Conservation (phyloP, 2,113 vertebrate genomes). For the Ornithorhynchus anatinus region DNA sequence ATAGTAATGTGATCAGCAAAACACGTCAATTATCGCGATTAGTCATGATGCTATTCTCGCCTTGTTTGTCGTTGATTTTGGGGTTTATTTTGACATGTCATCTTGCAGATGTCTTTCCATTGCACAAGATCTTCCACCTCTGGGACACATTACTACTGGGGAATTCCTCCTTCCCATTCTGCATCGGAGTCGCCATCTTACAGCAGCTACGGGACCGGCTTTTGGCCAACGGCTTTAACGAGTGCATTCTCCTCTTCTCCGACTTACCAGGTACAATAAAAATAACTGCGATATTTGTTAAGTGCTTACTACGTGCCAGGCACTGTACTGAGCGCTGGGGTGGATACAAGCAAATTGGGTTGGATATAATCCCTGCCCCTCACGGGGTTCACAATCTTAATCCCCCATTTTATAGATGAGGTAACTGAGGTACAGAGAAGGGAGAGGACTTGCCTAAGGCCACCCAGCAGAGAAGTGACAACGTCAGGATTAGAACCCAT, state of each 20-base stretch:
- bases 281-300: too few species aligned
- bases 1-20: neutral
- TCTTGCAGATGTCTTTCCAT: conserved; percentile 90
- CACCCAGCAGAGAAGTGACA: too few species aligned
- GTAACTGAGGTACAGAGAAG: too few species aligned
- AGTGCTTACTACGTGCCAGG: too few species aligned
- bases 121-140: conserved; percentile 99
- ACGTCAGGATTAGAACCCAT: too few species aligned
- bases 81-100: neutral
- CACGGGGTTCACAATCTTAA: too few species aligned
- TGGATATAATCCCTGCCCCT: too few species aligned
- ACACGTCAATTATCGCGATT: neutral
- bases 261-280: conserved; percentile 97
- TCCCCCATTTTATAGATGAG: too few species aligned
- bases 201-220: conserved; percentile 94
- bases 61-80: neutral
- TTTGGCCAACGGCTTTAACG: conserved; percentile 96
- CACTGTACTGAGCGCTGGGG: too few species aligned
- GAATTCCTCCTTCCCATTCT: conserved; percentile 96
- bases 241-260: conserved; percentile 98
- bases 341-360: too few species aligned
- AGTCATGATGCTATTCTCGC: neutral
- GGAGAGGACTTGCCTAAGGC: too few species aligned
- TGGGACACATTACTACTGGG: conserved; percentile 97
- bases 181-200: conserved; percentile 95